These are phyloP conservation scores for Gobio gobio DNA, from an alignment of 2,113 vertebrate genomes.

Conservation along the genomic window DNA sequence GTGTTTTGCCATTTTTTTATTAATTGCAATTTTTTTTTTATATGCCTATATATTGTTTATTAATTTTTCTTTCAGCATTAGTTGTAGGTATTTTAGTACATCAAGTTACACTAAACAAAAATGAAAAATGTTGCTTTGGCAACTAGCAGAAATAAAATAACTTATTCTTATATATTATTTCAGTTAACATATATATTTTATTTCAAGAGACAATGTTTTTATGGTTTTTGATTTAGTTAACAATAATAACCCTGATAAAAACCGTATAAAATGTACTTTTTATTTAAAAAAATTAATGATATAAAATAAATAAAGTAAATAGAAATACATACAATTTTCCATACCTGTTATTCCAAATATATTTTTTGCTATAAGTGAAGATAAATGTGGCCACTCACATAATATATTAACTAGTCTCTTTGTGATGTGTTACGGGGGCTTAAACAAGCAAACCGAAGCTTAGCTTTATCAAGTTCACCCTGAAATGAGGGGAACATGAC, in stretches of 20 bases:
- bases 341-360: background rate
- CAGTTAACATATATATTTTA: background rate
- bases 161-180: background rate
- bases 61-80: background rate
- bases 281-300: too few relatives aligned
- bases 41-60: background rate
- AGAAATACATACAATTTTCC: background rate
- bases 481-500: conserved; percentile 38
- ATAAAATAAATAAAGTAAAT: background rate
- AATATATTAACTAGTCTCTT: background rate
- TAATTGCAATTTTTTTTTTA: background rate
- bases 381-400: background rate
- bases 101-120: background rate
- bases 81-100: too few relatives aligned
- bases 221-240: background rate
- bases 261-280: background rate
- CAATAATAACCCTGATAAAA: background rate
- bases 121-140: background rate
- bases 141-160: background rate
- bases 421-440: background rate
- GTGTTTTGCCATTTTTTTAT: background rate
- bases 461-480: conserved; percentile 35
- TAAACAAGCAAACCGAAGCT: background rate
- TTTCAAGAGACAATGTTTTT: background rate
- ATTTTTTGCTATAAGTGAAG: background rate